Base-by-base conservation (phyloP, 2,888 invertebrate species). In the Drosophila longiperda region DNA sequence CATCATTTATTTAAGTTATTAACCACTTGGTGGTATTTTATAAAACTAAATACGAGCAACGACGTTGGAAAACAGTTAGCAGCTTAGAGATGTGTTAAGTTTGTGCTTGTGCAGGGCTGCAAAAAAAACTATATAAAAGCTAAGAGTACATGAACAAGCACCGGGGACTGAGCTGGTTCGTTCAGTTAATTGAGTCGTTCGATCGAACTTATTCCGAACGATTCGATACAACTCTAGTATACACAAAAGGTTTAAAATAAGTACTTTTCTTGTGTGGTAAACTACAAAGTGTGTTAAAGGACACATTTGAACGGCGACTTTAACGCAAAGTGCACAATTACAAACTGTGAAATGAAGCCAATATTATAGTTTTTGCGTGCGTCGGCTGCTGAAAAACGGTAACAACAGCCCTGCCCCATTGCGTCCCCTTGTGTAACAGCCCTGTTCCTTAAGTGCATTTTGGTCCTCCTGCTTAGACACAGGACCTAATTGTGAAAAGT, bases 221-320 rank as follows among this genome's bases (percentile, higher is more conserved):
- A 74, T 66, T 65, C 63, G 67, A 76, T 78, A 79, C 78, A 78
- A 53, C 80, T 75, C 76, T 80, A 78, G 85, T 85, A 88, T 85
- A 85, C 83, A 85, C 88, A 90, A 88, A 89, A 82, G 90, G 72
- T 88, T 74, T 79, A 88, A 89, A 78, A 79, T 82, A 85, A 77
- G 68, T 66, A 67, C 59, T 85, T 82, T 89, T 87, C 72, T 54
- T 88, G 80, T 73, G 85, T 79, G 85, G 82, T 85, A 85, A 77
- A 73, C 57, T 63, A 60, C 32, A 65, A 69, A 75, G 55, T 75
- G 70, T 71, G 54, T 58, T 55, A 77, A 75, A 80, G 48, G 54
- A 67, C 65, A 61, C 40, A 26, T 57, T 75, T 26, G 52, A 77
- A 73, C 73, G 61, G 66, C 70, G 75, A 84, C 62, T 71, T 58